Evolutionary conservation across 1,140 invertebrate genomes (phyloP).

Genomic region (Elymnias hypermnestra): DNA sequence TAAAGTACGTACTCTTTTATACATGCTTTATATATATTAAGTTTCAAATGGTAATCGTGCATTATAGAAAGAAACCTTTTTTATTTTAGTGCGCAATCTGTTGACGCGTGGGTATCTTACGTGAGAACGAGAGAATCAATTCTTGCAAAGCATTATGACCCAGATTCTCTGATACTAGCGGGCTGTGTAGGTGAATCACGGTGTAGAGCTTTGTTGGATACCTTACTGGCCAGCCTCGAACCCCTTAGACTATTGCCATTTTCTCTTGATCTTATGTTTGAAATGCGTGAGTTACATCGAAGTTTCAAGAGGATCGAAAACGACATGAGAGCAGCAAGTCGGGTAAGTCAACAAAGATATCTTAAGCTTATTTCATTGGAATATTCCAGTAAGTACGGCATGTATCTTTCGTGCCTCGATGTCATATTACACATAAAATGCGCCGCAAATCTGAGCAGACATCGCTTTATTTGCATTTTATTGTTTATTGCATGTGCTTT

Average conservation of each 20-base stretch:
- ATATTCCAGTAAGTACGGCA: constrained; percentile 19
- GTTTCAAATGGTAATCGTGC: too few relatives aligned
- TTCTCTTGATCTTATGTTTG: constrained; percentile 87
- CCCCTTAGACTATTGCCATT: constrained; percentile 87
- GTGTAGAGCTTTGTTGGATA: constrained; percentile 81
- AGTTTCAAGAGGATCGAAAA: constrained; percentile 83
- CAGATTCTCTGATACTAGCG: constrained; percentile 82
- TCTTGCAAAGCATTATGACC: constrained; percentile 87
- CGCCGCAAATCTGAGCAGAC: constrained; percentile 43
- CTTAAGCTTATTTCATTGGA: constrained; percentile 4
- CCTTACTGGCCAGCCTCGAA: constrained; percentile 84
- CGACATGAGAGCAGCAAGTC: constrained; percentile 71
- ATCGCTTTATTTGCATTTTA: constrained; percentile 75
- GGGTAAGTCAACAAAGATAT: constrained; percentile 38
- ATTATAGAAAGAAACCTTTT: not conserved
- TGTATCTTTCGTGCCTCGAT: constrained; percentile 36
- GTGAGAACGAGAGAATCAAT: constrained; percentile 88
- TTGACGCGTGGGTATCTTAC: constrained; percentile 92
- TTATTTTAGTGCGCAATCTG: constrained; percentile 81
- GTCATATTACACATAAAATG: constrained; percentile 38
- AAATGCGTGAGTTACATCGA: constrained; percentile 85
- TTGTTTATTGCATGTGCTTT: constrained; percentile 72
- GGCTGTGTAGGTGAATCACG: constrained; percentile 80
- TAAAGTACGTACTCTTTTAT: constrained; percentile 87
- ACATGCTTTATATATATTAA: too few relatives aligned